Conservation (phyloP, 1,140 invertebrate species). For the Pteromalus puparum region DNA sequence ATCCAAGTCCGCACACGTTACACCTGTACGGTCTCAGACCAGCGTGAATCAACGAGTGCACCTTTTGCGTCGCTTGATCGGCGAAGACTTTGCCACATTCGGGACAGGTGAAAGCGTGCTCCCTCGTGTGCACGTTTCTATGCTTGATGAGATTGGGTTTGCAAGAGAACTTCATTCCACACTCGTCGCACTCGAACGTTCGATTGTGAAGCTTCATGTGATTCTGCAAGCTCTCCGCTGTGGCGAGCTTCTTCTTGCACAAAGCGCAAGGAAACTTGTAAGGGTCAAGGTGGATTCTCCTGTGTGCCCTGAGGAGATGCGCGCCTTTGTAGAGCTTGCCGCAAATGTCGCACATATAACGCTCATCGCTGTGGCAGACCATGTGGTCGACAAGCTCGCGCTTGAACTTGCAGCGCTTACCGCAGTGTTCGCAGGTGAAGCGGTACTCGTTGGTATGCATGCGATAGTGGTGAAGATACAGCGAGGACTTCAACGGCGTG, state of each 20-base stretch:
- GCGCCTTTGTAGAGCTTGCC: conserved; percentile 76
- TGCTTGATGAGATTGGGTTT: conserved; percentile 63
- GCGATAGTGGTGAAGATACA: conserved; percentile 2
- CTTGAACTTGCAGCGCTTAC: conserved; percentile 76
- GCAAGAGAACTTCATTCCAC: conserved; percentile 80
- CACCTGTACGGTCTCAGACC: conserved; percentile 73
- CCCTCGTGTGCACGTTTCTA: conserved; percentile 67
- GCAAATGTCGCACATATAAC: conserved; percentile 80
- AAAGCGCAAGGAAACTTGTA: conserved; percentile 68
- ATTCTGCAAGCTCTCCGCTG: conserved; percentile 71
- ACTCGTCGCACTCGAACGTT: conserved; percentile 83
- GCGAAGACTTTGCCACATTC: conserved; percentile 72
- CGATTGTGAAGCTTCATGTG: conserved; percentile 72
- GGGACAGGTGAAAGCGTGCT: conserved; percentile 71
- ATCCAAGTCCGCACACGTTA: conserved; percentile 68
- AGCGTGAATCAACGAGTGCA: conserved; percentile 62
- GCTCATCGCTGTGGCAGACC: conserved; percentile 85
- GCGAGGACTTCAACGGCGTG: neutral
- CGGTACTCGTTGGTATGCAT: conserved; percentile 20
- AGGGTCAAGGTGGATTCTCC: conserved; percentile 72
- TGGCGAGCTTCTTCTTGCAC: conserved; percentile 70
- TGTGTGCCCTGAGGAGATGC: conserved; percentile 73
- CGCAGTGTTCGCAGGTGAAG: conserved; percentile 79
- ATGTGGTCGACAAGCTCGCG: conserved; percentile 73
- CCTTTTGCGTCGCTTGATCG: conserved; percentile 52